A percentile compares a stretch with the other conserved stretches of the same genome.
These are phyloP conservation scores for Hippocampus abdominalis DNA, from an alignment of 2,113 vertebrate genomes.

Conservation along the genomic window DNA sequence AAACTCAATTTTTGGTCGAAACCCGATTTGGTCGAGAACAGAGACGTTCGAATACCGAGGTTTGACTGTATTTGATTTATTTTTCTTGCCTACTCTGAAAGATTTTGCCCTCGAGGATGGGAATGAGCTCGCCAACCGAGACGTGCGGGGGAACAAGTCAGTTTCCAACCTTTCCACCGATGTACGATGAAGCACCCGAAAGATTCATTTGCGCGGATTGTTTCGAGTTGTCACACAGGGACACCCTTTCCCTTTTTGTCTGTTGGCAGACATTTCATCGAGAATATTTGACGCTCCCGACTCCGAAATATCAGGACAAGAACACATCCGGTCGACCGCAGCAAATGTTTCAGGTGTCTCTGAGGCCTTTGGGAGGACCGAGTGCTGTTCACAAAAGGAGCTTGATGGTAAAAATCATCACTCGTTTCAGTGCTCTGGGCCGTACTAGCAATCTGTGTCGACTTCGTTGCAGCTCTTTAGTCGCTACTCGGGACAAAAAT, in stretches of 20 bases:
- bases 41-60: too few relatives aligned
- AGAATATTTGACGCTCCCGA: slow-evolving; percentile 87
- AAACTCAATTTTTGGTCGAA: too few relatives aligned
- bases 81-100: slow-evolving; percentile 39
- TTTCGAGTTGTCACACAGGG: not conserved
- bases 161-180: slow-evolving; percentile 83
- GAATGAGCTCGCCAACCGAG: slow-evolving; percentile 66
- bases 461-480: too few relatives aligned
- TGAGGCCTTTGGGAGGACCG: slow-evolving; percentile 24
- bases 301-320: slow-evolving; percentile 77
- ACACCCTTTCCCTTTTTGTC: too few relatives aligned
- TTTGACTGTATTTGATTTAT: not conserved
- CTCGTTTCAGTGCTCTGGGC: too few relatives aligned
- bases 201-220: not conserved
- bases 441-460: too few relatives aligned
- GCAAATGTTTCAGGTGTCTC: slow-evolving; percentile 25
- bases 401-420: slow-evolving; percentile 42
- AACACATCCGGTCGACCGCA: slow-evolving; percentile 37
- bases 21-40: too few relatives aligned
- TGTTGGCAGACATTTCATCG: slow-evolving; percentile 75
- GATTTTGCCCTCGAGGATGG: slow-evolving; percentile 75
- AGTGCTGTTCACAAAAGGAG: slow-evolving; percentile 24
- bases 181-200: slow-evolving; percentile 63
- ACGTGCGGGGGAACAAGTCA: slow-evolving; percentile 71
- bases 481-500: too few relatives aligned